A percentile compares a stretch with the other conserved stretches of the same genome.
Evolutionary conservation across 1,140 invertebrate species (phyloP).

Genomic region (Eurosta solidaginis): DNA sequence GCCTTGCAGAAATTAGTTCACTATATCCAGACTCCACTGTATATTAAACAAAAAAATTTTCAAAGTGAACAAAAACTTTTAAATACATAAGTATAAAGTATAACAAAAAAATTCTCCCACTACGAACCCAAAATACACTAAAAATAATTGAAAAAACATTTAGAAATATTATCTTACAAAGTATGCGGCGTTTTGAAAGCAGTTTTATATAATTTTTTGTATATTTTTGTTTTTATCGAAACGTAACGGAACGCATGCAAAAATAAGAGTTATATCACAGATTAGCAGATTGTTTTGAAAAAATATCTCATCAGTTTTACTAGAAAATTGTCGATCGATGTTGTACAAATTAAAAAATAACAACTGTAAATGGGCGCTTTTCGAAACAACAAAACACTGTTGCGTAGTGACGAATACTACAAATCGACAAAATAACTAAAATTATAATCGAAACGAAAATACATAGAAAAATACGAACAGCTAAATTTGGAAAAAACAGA

Average conservation of each 20-base stretch:
- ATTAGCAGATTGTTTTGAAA: constrained; percentile 30
- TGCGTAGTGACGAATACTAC: background rate
- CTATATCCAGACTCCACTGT: too few relatives aligned
- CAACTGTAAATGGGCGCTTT: constrained; percentile 20
- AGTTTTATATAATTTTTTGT: constrained; percentile 32
- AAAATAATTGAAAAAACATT: constrained; percentile 30
- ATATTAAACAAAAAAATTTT: too few relatives aligned
- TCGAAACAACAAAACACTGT: background rate
- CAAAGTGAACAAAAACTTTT: too few relatives aligned
- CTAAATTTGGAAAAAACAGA: constrained; percentile 1
- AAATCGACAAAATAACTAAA: constrained; percentile 12
- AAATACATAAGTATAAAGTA: too few relatives aligned
- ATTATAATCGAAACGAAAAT: background rate
- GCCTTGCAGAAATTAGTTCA: too few relatives aligned
- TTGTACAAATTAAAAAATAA: constrained; percentile 35
- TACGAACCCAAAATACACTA: constrained; percentile 6
- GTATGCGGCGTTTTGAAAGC: constrained; percentile 35
- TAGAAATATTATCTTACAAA: constrained; percentile 37
- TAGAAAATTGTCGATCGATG: constrained; percentile 14
- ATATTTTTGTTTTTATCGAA: constrained; percentile 20
- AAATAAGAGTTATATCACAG: constrained; percentile 36
- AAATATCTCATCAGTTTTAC: constrained; percentile 29
- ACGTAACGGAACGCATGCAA: constrained; percentile 39
- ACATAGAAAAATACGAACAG: constrained; percentile 1
- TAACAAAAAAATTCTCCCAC: too few relatives aligned